phyloP scores from a whole-genome alignment of 2,797 vertebrate genomes.

The Rhabdomys pumilio region DNA sequence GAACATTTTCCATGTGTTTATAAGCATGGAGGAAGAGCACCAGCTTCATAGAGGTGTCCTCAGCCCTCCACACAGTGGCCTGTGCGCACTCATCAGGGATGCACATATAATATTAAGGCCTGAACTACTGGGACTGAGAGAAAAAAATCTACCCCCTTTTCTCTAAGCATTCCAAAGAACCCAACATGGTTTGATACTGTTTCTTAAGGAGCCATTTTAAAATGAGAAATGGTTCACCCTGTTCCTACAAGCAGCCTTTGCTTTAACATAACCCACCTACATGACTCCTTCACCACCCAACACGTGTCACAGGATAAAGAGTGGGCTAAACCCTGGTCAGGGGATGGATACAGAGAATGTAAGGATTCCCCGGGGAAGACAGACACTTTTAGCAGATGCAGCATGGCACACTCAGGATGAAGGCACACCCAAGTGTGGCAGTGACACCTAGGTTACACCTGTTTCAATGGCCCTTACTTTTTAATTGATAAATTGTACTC shows the following conservation, averaged over 20 bases:
- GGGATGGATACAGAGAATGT: background rate
- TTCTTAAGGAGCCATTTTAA: constrained; percentile 1
- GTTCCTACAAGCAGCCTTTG: background rate
- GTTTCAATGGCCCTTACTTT: background rate
- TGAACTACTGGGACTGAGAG: background rate
- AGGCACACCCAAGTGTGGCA: background rate
- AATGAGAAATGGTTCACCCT: background rate
- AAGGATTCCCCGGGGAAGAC: background rate
- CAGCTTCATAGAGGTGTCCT: background rate
- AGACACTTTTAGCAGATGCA: background rate
- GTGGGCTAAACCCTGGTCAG: background rate
- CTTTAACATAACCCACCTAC: constrained; percentile 1
- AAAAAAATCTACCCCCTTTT: background rate
- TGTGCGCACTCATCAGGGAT: too few relatives aligned
- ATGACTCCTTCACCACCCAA: background rate
- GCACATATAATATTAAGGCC: background rate
- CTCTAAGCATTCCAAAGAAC: constrained; percentile 45
- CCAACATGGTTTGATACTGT: constrained; percentile 1
- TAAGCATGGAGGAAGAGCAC: background rate
- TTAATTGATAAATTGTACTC: background rate
- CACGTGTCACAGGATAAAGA: background rate
- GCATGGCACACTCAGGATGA: background rate
- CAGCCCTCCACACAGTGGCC: background rate
- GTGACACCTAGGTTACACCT: background rate
- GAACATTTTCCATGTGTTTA: too few relatives aligned